Conservation (phyloP, 53 echinoderm and acorn worm species). For the Temnopleurus reevesii region DNA sequence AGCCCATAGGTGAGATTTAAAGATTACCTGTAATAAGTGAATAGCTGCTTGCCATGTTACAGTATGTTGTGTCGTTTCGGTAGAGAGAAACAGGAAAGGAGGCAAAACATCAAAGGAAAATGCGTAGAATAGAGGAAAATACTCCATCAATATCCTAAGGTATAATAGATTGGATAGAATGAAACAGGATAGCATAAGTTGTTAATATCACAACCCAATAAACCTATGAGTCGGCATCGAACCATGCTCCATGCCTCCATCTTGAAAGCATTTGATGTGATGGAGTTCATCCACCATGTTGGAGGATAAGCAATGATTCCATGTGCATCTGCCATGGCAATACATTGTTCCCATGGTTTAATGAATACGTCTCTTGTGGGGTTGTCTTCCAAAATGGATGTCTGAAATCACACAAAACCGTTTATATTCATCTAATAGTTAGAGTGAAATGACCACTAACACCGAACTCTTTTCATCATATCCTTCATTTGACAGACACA, state of each 20-base stretch:
- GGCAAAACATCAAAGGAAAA: slow-evolving; percentile 25
- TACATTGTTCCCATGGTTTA: too few species aligned
- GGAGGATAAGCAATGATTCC: too few species aligned
- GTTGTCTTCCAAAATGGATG: too few species aligned
- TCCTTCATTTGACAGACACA: too few species aligned
- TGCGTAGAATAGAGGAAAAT: slow-evolving; percentile 9
- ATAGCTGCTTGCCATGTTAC: not conserved
- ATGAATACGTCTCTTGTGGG: too few species aligned
- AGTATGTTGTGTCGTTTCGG: not conserved
- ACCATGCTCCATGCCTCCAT: not conserved
- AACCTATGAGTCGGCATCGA: not conserved
- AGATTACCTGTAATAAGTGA: slow-evolving; percentile 26
- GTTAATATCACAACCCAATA: slow-evolving; percentile 38
- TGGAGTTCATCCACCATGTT: too few species aligned
- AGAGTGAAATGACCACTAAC: too few species aligned
- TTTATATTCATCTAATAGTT: too few species aligned
- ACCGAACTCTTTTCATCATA: too few species aligned
- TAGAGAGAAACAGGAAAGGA: not conserved
- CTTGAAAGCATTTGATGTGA: too few species aligned
- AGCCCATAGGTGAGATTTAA: slow-evolving; percentile 23
- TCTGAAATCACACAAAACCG: too few species aligned
- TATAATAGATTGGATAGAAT: not conserved
- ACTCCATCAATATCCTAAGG: slow-evolving; percentile 13
- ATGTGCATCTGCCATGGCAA: too few species aligned
- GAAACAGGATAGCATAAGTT: slow-evolving; percentile 44